phyloP scores from a whole-genome alignment of 1,140 invertebrate species.

The Dermatophagoides farinae region DNA sequence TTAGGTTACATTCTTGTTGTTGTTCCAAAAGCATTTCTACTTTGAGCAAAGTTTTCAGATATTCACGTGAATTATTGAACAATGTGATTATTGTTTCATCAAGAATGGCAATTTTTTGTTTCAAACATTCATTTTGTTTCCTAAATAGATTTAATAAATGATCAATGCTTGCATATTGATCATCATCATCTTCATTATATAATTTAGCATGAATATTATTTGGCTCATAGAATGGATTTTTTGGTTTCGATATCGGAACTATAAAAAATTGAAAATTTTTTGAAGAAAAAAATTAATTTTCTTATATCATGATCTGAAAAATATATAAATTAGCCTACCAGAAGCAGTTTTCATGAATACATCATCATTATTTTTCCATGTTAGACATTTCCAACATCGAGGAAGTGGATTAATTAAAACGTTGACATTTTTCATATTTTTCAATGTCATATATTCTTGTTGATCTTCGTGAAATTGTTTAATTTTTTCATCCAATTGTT shows the following conservation, averaged over 20 bases:
- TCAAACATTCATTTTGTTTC: background rate
- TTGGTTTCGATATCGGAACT: too few species aligned
- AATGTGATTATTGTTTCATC: background rate
- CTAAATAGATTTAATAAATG: background rate
- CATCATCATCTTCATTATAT: background rate
- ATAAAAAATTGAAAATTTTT: too few species aligned
- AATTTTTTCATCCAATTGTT: background rate
- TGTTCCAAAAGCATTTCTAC: too few species aligned
- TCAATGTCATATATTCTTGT: background rate
- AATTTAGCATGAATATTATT: background rate
- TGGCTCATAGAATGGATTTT: too few species aligned
- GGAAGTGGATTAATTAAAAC: background rate
- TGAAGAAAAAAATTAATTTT: too few species aligned
- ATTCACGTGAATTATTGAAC: background rate
- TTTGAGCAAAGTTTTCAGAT: background rate
- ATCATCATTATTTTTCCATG: background rate
- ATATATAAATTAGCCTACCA: too few species aligned
- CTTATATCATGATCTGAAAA: too few species aligned
- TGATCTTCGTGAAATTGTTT: background rate
- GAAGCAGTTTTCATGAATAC: too few species aligned
- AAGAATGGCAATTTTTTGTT: background rate
- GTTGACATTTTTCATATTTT: background rate
- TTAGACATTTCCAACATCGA: constrained; percentile 1
- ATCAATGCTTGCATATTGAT: background rate
- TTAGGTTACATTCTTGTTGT: background rate